A percentile compares a stretch with the other conserved stretches of the same genome.
Conservation (phyloP, 2,888 invertebrate species). For the Limnephilus lunatus region DNA sequence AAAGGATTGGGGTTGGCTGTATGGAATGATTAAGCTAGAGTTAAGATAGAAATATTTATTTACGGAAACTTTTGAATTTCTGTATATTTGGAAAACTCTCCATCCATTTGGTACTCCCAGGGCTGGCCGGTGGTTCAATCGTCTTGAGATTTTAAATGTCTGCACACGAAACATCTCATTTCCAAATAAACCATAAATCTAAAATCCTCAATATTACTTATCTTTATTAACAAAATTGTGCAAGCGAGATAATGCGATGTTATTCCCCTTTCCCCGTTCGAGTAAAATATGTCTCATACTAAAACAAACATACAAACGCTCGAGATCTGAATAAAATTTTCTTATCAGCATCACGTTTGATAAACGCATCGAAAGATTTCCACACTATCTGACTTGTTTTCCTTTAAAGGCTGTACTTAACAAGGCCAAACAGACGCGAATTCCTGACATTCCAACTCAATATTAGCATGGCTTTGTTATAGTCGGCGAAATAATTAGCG, state of each 20-base stretch:
- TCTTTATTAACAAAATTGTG: too few species aligned
- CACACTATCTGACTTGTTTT: slow-evolving; percentile 6
- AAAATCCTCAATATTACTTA: neutral
- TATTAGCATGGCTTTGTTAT: neutral
- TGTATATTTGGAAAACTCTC: too few species aligned
- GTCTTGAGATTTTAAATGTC: too few species aligned
- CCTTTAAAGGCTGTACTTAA: neutral
- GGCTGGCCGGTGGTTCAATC: too few species aligned
- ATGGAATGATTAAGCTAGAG: too few species aligned
- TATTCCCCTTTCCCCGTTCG: neutral
- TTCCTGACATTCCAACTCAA: slow-evolving; percentile 20
- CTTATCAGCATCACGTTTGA: slow-evolving; percentile 8
- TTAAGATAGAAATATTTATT: too few species aligned
- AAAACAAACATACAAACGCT: neutral
- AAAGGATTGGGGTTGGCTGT: too few species aligned
- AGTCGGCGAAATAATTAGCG: slow-evolving; percentile 10
- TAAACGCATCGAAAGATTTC: slow-evolving; percentile 14
- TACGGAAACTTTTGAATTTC: too few species aligned
- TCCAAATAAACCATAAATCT: neutral
- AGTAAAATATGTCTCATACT: neutral
- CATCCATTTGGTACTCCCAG: too few species aligned
- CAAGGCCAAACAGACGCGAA: slow-evolving; percentile 25
- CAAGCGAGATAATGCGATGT: neutral
- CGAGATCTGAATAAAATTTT: slow-evolving; percentile 18
- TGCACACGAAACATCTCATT: neutral